These are phyloP conservation scores for Anarrhichthys ocellatus DNA, from an alignment of 2,113 vertebrate species.

Conservation along the genomic window DNA sequence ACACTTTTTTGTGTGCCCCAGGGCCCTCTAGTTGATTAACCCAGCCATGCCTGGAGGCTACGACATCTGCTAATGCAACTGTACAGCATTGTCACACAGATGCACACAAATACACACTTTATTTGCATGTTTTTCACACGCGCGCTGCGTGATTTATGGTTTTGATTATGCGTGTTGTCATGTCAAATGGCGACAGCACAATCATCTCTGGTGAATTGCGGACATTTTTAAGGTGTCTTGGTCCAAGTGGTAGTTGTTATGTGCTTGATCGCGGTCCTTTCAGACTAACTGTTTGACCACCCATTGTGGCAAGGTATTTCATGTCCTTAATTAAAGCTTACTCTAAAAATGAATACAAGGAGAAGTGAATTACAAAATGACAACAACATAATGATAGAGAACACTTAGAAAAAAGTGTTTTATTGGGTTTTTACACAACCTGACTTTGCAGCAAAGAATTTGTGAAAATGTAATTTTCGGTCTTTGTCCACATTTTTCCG, in stretches of 20 bases:
- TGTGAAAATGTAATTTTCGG: neutral
- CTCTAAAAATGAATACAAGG: constrained; percentile 13
- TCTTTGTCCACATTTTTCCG: neutral
- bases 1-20: neutral
- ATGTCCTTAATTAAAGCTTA: neutral
- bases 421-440: neutral
- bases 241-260: constrained; percentile 10
- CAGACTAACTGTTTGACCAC: neutral
- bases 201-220: constrained; percentile 17
- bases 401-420: neutral
- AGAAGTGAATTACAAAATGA: constrained; percentile 15
- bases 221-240: constrained; percentile 16
- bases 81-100: constrained; percentile 1
- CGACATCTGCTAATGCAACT: neutral
- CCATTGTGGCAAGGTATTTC: constrained; percentile 4
- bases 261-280: constrained; percentile 39
- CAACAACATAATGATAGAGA: neutral
- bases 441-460: neutral
- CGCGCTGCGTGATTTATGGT: neutral
- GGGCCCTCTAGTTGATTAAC: neutral
- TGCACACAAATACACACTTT: neutral
- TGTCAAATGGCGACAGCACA: constrained; percentile 17
- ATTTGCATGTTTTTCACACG: neutral
- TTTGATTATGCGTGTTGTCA: neutral
- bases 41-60: neutral